These are phyloP conservation scores for Ectemnius continuus DNA, from an alignment of 2,888 invertebrate species.

Conservation along the genomic window DNA sequence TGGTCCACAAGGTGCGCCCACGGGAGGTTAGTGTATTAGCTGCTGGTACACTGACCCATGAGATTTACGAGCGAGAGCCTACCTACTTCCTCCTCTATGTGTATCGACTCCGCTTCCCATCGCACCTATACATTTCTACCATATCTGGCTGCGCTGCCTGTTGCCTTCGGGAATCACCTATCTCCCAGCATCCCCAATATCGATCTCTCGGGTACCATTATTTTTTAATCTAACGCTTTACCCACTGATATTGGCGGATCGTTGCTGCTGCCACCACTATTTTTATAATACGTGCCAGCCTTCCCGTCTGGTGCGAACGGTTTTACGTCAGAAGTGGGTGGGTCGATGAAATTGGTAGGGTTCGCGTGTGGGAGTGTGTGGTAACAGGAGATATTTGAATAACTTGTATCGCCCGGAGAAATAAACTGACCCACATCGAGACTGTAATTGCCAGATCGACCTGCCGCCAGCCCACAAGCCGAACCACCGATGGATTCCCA, in stretches of 20 bases:
- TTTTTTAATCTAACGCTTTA: not conserved
- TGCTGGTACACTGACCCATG: constrained; percentile 55
- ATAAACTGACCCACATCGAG: constrained; percentile 6
- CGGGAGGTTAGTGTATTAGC: constrained; percentile 66
- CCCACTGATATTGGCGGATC: no score
- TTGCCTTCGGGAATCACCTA: not conserved
- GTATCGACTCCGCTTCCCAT: not conserved
- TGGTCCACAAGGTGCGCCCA: constrained; percentile 72
- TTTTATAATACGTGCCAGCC: not conserved
- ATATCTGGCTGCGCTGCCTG: not conserved
- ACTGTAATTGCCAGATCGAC: not conserved
- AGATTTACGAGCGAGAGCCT: constrained; percentile 10
- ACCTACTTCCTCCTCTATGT: not conserved
- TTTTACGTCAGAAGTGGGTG: not conserved
- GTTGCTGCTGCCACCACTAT: not conserved
- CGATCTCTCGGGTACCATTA: not conserved
- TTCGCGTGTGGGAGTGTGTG: not conserved
- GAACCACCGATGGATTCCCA: not conserved
- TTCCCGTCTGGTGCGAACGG: not conserved
- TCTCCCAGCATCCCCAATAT: not conserved
- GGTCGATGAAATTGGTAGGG: not conserved
- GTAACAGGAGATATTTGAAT: constrained; percentile 5
- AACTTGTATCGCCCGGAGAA: not conserved
- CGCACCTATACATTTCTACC: not conserved
- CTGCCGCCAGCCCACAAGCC: not conserved